Conservation (phyloP, 2,888 invertebrate genomes). For the Steinernema carpocapsae region DNA sequence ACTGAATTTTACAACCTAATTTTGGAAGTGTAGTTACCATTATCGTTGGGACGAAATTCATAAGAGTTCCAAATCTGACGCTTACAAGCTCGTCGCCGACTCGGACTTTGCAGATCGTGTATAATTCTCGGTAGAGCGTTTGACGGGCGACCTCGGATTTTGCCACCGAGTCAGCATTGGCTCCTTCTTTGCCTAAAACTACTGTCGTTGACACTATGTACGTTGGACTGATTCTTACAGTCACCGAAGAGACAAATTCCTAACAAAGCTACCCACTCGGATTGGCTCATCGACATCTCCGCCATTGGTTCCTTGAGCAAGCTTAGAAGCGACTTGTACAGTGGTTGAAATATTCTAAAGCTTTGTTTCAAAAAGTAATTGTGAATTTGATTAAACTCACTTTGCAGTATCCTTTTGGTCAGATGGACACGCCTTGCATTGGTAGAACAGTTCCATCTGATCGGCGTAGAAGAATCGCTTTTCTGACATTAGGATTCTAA, state of each 20-base stretch:
- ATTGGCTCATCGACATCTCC: background rate
- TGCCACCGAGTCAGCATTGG: background rate
- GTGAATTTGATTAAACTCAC: background rate
- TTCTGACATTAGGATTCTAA: background rate
- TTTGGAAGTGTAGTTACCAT: background rate
- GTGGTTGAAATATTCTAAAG: background rate
- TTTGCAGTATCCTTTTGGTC: conserved; percentile 4
- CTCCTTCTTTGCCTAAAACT: conserved; percentile 18
- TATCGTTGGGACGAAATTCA: conserved; percentile 23
- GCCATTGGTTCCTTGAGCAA: conserved; percentile 6
- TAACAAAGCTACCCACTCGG: background rate
- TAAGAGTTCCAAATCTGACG: conserved; percentile 3
- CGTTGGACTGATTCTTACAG: too few relatives aligned
- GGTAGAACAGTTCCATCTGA: conserved; percentile 18
- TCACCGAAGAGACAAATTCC: conserved; percentile 19
- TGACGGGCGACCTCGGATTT: background rate
- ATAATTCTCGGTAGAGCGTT: conserved; percentile 1
- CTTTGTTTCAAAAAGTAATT: background rate
- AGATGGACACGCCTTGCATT: background rate
- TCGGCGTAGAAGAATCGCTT: background rate
- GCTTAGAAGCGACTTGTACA: background rate
- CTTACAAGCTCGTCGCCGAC: background rate
- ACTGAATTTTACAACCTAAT: background rate
- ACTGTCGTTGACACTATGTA: too few relatives aligned
- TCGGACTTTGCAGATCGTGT: background rate